Evolutionary conservation across 2,888 invertebrate genomes (phyloP).

Genomic region (Drosophila vallismaia): DNA sequence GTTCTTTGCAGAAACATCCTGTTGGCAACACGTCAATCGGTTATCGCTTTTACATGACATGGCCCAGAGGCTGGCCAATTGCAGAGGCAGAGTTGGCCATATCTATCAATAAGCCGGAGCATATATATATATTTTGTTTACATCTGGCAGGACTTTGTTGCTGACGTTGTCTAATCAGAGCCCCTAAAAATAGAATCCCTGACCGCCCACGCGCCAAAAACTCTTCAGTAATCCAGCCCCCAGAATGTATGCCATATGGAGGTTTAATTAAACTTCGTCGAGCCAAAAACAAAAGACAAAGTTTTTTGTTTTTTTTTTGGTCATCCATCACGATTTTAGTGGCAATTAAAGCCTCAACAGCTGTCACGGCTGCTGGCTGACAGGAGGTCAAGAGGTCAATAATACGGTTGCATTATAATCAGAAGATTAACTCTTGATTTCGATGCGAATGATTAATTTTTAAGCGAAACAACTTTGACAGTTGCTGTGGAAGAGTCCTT

Average conservation of each 20-base stretch:
- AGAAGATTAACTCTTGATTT: neutral
- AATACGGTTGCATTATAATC: slow-evolving; percentile 29
- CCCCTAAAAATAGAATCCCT: slow-evolving; percentile 59
- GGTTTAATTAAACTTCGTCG: slow-evolving; percentile 43
- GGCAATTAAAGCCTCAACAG: slow-evolving; percentile 49
- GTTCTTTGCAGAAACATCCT: neutral
- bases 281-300: slow-evolving; percentile 20
- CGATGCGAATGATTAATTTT: slow-evolving; percentile 26
- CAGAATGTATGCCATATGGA: slow-evolving; percentile 39
- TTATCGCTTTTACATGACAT: slow-evolving; percentile 26
- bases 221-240: slow-evolving; percentile 17
- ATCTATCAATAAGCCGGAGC: slow-evolving; percentile 49
- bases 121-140: slow-evolving; percentile 45
- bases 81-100: slow-evolving; percentile 20
- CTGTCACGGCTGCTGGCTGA: slow-evolving; percentile 33
- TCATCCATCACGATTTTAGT: slow-evolving; percentile 57
- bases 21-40: slow-evolving; percentile 39
- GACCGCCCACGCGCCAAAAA: slow-evolving; percentile 34
- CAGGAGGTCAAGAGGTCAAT: slow-evolving; percentile 47
- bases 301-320: slow-evolving; percentile 9
- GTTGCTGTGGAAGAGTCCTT: slow-evolving; percentile 1
- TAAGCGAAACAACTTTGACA: slow-evolving; percentile 7
- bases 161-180: slow-evolving; percentile 48
- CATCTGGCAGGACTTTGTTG: slow-evolving; percentile 40
- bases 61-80: slow-evolving; percentile 1